Conservation (phyloP, 2,888 invertebrate genomes). For the Agrochola circellaris region DNA sequence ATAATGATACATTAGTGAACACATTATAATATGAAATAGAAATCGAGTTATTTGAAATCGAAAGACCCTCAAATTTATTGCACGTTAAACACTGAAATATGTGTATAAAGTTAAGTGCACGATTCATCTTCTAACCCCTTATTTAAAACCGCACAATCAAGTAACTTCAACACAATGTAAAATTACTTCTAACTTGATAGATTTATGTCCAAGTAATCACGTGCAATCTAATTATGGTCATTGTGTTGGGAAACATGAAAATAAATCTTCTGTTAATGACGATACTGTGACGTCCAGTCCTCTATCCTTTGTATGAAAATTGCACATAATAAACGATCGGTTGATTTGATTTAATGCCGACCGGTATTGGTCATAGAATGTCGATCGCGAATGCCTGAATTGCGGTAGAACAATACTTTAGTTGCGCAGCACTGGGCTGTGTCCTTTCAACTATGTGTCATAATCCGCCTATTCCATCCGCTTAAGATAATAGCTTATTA, state of each 20-base stretch:
- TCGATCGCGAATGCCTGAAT: conserved; percentile 68
- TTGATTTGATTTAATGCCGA: conserved; percentile 67
- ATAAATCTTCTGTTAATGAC: conserved; percentile 63
- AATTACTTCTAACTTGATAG: conserved; percentile 50
- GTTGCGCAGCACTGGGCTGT: conserved; percentile 66
- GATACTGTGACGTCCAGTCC: conserved; percentile 46
- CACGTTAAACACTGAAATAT: conserved; percentile 16
- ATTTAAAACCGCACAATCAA: conserved; percentile 45
- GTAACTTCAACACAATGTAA: conserved; percentile 31
- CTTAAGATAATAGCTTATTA: conserved; percentile 59
- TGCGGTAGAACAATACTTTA: conserved; percentile 67
- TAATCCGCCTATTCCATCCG: conserved; percentile 59
- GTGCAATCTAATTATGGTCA: conserved; percentile 56
- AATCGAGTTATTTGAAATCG: not conserved
- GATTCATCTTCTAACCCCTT: conserved; percentile 7
- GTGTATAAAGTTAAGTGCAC: conserved; percentile 20
- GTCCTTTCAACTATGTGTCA: conserved; percentile 73
- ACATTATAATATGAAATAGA: conserved; percentile 6
- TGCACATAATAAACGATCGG: conserved; percentile 65
- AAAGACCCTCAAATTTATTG: not conserved
- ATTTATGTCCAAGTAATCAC: conserved; percentile 56
- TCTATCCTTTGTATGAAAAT: conserved; percentile 74
- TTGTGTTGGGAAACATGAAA: conserved; percentile 57
- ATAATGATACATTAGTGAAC: not conserved
- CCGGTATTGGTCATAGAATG: conserved; percentile 72